phyloP scores from a whole-genome alignment of 2,888 invertebrate genomes.

The Hirtodrosophila cameraria region DNA sequence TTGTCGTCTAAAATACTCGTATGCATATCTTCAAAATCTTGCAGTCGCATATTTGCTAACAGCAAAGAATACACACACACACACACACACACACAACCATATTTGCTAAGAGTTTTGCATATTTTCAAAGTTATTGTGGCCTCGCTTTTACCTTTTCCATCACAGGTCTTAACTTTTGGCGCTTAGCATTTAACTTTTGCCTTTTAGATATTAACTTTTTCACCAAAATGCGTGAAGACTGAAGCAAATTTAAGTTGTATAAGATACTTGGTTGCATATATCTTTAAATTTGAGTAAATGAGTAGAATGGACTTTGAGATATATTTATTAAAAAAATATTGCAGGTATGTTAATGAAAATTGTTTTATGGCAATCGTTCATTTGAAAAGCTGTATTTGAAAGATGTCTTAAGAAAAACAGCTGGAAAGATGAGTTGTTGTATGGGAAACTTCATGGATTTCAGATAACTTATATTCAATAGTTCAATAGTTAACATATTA shows the following conservation, averaged over 20 bases:
- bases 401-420: too few species aligned
- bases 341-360: too few species aligned
- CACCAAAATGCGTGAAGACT: slow-evolving; percentile 2
- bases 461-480: too few species aligned
- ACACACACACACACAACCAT: neutral
- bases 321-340: too few species aligned
- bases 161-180: slow-evolving; percentile 41
- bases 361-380: too few species aligned
- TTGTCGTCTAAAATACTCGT: neutral
- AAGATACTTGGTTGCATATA: neutral
- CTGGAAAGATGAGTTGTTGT: too few species aligned
- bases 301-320: too few species aligned
- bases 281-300: too few species aligned
- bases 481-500: too few species aligned
- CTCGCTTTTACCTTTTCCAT: slow-evolving; percentile 32
- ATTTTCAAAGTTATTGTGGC: slow-evolving; percentile 31
- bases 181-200: slow-evolving; percentile 52
- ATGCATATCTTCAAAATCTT: slow-evolving; percentile 22
- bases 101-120: slow-evolving; percentile 22
- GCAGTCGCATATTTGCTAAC: slow-evolving; percentile 23
- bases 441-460: too few species aligned
- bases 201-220: slow-evolving; percentile 33
- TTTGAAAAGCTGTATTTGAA: too few species aligned
- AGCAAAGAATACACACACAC: slow-evolving; percentile 6
- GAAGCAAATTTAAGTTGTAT: slow-evolving; percentile 6